Evolutionary conservation across 2,888 invertebrate genomes (phyloP).

Genomic region (Cheilosia pagana): DNA sequence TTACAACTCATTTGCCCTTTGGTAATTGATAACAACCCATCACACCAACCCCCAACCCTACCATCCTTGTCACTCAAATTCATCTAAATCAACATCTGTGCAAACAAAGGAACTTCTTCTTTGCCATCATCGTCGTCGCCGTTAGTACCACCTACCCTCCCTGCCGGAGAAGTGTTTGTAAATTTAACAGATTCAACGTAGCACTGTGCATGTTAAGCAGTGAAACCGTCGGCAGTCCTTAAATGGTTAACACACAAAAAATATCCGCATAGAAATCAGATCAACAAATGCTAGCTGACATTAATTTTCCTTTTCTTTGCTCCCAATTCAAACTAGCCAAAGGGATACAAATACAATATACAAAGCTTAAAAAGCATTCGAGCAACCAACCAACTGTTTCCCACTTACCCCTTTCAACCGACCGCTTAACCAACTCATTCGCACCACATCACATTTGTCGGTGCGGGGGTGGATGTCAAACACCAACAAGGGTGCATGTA

Average conservation of each 20-base stretch:
- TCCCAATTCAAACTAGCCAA: slow-evolving; percentile 19
- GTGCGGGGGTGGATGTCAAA: slow-evolving; percentile 7
- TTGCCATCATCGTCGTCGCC: slow-evolving; percentile 18
- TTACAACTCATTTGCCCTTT: slow-evolving; percentile 64
- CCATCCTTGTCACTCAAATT: slow-evolving; percentile 60
- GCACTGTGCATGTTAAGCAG: neutral
- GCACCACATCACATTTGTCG: slow-evolving; percentile 57
- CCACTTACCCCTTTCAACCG: slow-evolving; percentile 34
- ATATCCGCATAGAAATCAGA: slow-evolving; percentile 62
- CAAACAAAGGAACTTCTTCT: slow-evolving; percentile 57
- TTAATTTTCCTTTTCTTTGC: slow-evolving; percentile 53
- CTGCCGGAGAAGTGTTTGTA: slow-evolving; percentile 30
- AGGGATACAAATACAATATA: slow-evolving; percentile 12
- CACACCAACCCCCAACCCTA: slow-evolving; percentile 23
- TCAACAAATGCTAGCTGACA: slow-evolving; percentile 71
- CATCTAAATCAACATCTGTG: slow-evolving; percentile 69
- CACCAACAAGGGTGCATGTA: slow-evolving; percentile 42
- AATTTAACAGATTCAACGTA: slow-evolving; percentile 63
- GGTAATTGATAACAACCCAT: slow-evolving; percentile 62
- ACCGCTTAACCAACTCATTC: slow-evolving; percentile 65
- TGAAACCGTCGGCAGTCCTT: neutral
- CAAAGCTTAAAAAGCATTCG: slow-evolving; percentile 61
- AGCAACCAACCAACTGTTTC: slow-evolving; percentile 36
- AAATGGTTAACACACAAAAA: slow-evolving; percentile 41
- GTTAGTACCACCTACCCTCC: neutral